These are phyloP conservation scores for Rhabdomys pumilio DNA, from an alignment of 2,797 vertebrate species.

Conservation along the genomic window DNA sequence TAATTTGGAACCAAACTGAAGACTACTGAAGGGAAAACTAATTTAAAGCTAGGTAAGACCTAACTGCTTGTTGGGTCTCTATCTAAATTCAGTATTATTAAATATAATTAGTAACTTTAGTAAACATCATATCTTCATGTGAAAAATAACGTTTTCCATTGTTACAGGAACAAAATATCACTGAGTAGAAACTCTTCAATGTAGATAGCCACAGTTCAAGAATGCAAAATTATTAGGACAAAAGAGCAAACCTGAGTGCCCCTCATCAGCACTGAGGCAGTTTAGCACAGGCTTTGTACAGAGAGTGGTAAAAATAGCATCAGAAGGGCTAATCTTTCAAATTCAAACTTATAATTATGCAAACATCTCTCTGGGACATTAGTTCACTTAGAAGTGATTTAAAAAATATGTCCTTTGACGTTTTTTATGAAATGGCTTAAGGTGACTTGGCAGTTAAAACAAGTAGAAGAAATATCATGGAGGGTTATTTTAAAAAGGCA, in stretches of 20 bases:
- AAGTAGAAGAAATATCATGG: conserved; percentile 73
- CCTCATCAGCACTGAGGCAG: background rate
- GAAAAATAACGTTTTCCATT: conserved; percentile 68
- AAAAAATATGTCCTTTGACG: conserved; percentile 81
- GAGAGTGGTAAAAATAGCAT: conserved; percentile 76
- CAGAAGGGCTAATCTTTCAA: conserved; percentile 79
- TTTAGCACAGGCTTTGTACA: conserved; percentile 56
- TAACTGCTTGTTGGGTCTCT: conserved; percentile 47
- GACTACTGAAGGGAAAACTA: conserved; percentile 41
- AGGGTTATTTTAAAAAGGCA: conserved; percentile 79
- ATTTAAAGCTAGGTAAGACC: conserved; percentile 60
- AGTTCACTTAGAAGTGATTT: conserved; percentile 70
- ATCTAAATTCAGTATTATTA: conserved; percentile 70
- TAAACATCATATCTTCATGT: conserved; percentile 63
- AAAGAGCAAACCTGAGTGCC: conserved; percentile 1
- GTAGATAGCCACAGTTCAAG: conserved; percentile 47
- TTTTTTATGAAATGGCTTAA: conserved; percentile 81
- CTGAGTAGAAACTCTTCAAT: conserved; percentile 37
- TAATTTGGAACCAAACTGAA: conserved; percentile 25
- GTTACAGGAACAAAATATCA: conserved; percentile 36
- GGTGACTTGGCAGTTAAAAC: conserved; percentile 80
- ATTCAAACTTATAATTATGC: conserved; percentile 81
- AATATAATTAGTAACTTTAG: conserved; percentile 77
- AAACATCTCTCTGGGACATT: conserved; percentile 77
- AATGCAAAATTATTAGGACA: conserved; percentile 35